These are phyloP conservation scores for Vanessa tameamea DNA, from an alignment of 1,140 invertebrate species.

Conservation along the genomic window DNA sequence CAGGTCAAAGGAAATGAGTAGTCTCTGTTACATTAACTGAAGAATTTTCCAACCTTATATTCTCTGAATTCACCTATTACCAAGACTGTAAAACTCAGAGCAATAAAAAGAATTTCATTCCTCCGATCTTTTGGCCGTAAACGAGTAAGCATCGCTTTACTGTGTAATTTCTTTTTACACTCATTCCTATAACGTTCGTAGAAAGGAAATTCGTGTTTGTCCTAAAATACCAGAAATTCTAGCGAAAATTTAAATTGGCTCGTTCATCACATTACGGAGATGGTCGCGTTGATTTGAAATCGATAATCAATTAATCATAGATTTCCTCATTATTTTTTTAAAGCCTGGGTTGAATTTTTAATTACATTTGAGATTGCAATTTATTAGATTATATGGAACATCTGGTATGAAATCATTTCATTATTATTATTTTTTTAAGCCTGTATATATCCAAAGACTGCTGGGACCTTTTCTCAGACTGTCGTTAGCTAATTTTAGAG, in stretches of 20 bases:
- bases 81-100: conserved; percentile 26
- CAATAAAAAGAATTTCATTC: conserved; percentile 34
- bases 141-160: conserved; percentile 30
- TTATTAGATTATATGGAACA: no score
- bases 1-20: background rate
- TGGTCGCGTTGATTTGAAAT: conserved; percentile 31
- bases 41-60: conserved; percentile 17
- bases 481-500: no score
- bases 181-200: conserved; percentile 23
- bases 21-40: background rate
- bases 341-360: background rate
- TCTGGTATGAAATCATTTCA: no score
- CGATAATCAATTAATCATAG: conserved; percentile 29
- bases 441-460: no score
- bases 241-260: conserved; percentile 43
- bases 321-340: conserved; percentile 20
- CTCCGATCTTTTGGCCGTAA: conserved; percentile 26
- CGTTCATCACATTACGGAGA: conserved; percentile 37
- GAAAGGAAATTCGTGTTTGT: conserved; percentile 29
- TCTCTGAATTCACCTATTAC: conserved; percentile 26
- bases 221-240: conserved; percentile 24
- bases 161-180: conserved; percentile 35
- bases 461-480: no score
- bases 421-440: no score
- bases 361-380: background rate